phyloP scores from a whole-genome alignment of 2,888 invertebrate species.

The Pseudococcus longispinus region DNA sequence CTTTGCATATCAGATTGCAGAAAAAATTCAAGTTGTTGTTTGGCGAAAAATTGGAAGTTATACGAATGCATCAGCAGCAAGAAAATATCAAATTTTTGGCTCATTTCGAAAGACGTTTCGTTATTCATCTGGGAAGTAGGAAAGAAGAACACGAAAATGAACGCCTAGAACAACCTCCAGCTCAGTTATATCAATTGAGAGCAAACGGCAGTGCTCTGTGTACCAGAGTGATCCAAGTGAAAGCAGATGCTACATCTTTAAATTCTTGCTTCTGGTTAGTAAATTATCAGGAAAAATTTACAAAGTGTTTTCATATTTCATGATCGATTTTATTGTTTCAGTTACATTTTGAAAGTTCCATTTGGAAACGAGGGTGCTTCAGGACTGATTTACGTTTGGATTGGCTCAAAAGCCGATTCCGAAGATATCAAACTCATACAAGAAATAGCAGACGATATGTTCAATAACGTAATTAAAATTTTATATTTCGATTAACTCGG shows the following conservation, averaged over 20 bases:
- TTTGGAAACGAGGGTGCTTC: constrained; percentile 76
- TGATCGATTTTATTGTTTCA: constrained; percentile 62
- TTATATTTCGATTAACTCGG: neutral
- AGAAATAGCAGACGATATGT: constrained; percentile 92
- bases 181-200: constrained; percentile 93
- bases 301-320: neutral
- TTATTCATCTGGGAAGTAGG: constrained; percentile 87
- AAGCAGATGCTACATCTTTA: constrained; percentile 81
- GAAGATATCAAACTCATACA: constrained; percentile 86
- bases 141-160: constrained; percentile 65
- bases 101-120: constrained; percentile 93
- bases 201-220: constrained; percentile 95
- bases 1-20: constrained; percentile 69
- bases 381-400: constrained; percentile 96
- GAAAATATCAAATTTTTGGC: constrained; percentile 98
- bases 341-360: constrained; percentile 91
- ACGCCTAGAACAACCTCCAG: constrained; percentile 65
- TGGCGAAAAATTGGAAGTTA: constrained; percentile 90
- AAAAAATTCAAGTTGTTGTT: constrained; percentile 90
- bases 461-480: constrained; percentile 74
- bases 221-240: constrained; percentile 84
- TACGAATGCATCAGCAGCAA: constrained; percentile 96
- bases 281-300: neutral
- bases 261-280: constrained; percentile 94
- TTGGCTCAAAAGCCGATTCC: constrained; percentile 82